These are phyloP conservation scores for Bombus waltoni DNA, from an alignment of 1,140 invertebrate genomes.

Conservation along the genomic window DNA sequence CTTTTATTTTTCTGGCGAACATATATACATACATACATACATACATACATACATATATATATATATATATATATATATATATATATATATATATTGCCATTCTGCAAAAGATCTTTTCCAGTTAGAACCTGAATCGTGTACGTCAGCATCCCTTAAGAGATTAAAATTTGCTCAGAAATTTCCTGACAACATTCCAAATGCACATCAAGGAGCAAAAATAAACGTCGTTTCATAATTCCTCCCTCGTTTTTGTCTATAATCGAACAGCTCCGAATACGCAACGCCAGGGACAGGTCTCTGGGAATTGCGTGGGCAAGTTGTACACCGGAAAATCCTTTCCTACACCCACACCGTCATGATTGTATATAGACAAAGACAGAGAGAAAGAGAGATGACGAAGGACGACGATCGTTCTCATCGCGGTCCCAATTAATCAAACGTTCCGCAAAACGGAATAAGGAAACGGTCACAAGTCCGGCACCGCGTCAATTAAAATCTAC, in stretches of 20 bases:
- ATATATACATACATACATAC: too few relatives aligned
- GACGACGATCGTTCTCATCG: neutral
- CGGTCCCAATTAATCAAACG: constrained; percentile 49
- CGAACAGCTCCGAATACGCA: constrained; percentile 20
- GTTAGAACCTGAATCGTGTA: too few relatives aligned
- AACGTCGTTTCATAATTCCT: neutral
- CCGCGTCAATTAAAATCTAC: constrained; percentile 38
- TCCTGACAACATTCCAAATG: neutral
- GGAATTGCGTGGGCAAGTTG: constrained; percentile 10
- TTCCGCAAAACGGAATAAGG: constrained; percentile 7
- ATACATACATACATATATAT: too few relatives aligned
- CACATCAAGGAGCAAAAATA: neutral
- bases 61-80: too few relatives aligned
- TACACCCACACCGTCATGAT: constrained; percentile 21
- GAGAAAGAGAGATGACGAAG: neutral
- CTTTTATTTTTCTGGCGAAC: neutral
- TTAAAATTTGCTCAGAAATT: neutral
- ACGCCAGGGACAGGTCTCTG: constrained; percentile 21
- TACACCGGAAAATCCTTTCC: constrained; percentile 17
- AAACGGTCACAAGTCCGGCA: neutral
- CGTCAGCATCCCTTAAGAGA: neutral
- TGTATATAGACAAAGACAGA: neutral
- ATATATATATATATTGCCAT: too few relatives aligned
- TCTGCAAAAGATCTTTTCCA: too few relatives aligned
- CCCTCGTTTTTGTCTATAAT: constrained; percentile 1